These are phyloP conservation scores for Tragelaphus strepsiceros DNA, from an alignment of 2,113 vertebrate genomes.

Conservation along the genomic window DNA sequence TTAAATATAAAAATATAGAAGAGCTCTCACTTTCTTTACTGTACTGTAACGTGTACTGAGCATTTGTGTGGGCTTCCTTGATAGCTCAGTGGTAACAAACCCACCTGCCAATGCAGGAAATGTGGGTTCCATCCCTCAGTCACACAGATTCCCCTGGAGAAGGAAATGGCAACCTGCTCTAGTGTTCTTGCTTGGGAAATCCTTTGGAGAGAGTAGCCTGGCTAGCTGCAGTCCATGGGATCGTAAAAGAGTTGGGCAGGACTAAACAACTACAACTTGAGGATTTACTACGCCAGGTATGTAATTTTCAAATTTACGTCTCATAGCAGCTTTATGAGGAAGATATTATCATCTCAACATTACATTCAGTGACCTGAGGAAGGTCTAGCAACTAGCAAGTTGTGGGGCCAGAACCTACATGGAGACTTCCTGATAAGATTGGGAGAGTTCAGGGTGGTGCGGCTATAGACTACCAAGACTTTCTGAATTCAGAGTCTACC, in stretches of 20 bases:
- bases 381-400: neutral
- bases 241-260: neutral
- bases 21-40: neutral
- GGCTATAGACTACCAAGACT: neutral
- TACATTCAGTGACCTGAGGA: neutral
- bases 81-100: neutral
- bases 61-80: neutral
- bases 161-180: neutral
- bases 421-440: neutral
- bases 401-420: neutral
- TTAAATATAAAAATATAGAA: neutral
- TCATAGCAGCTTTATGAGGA: neutral
- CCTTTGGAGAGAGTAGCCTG: neutral
- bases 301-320: neutral
- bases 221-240: neutral
- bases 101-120: neutral
- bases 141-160: neutral
- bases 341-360: neutral
- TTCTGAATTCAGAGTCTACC: neutral
- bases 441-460: no score
- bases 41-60: neutral
- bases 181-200: neutral
- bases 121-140: neutral
- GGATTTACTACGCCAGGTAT: neutral
- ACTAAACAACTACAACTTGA: neutral